Percentiles rank a stretch among this genome's conserved stretches.
phyloP scores from a whole-genome alignment of 2,113 vertebrate genomes.

The Albula goreensis region DNA sequence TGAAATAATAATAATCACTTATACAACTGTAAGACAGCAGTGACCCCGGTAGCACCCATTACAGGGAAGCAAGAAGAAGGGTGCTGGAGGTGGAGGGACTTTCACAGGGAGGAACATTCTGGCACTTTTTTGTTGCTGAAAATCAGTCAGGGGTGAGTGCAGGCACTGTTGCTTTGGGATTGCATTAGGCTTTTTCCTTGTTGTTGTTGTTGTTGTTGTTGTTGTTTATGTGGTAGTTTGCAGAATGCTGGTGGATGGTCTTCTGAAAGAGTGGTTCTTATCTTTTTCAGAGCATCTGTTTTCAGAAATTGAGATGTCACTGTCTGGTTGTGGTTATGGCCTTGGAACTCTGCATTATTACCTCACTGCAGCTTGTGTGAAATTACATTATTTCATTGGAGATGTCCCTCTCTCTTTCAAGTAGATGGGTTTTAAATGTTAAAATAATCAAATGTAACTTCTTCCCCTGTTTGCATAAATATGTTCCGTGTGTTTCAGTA shows the following conservation, averaged over 20 bases:
- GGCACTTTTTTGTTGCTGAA: neutral
- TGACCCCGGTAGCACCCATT: neutral
- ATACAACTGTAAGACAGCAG: neutral
- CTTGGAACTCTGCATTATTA: too few species aligned
- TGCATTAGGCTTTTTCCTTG: too few species aligned
- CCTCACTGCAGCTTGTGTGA: neutral
- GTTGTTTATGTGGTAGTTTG: too few species aligned
- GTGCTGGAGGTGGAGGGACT: neutral
- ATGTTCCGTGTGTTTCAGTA: neutral
- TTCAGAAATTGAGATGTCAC: too few species aligned
- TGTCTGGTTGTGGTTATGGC: neutral
- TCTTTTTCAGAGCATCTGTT: neutral
- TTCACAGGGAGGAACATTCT: neutral
- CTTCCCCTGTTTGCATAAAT: too few species aligned
- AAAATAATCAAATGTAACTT: too few species aligned
- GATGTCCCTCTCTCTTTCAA: neutral
- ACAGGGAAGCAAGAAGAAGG: neutral
- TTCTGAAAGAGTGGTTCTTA: neutral
- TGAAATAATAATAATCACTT: neutral
- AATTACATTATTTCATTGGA: neutral
- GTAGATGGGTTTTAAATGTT: neutral
- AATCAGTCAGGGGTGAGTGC: neutral
- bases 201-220: neutral
- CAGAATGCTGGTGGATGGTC: neutral
- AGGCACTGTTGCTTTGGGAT: too few species aligned